phyloP scores from a whole-genome alignment of 2,797 vertebrate species.

The Typhlichthys subterraneus region DNA sequence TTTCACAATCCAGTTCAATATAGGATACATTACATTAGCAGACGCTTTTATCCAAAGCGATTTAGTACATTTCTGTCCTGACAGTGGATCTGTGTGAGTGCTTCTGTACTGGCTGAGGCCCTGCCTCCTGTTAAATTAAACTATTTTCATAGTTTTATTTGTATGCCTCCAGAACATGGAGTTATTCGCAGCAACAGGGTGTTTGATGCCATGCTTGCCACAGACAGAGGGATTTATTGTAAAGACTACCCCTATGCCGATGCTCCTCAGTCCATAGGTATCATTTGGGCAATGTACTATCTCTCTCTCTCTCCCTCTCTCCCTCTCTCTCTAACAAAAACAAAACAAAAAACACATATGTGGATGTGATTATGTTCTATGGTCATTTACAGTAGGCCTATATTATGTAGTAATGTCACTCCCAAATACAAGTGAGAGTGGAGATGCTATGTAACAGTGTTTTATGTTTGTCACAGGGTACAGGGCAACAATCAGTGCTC shows the following conservation, averaged over 20 bases:
- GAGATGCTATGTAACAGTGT: constrained; percentile 8
- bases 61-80: too few species aligned
- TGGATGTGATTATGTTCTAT: too few species aligned
- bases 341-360: too few species aligned
- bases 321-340: too few species aligned
- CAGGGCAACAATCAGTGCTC: constrained; percentile 93
- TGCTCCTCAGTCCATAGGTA: constrained; percentile 91
- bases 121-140: background rate
- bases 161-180: constrained; percentile 79
- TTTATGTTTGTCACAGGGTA: constrained; percentile 77
- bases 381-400: too few species aligned
- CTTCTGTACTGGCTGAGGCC: background rate
- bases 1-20: too few species aligned
- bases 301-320: background rate
- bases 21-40: too few species aligned
- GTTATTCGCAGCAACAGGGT: constrained; percentile 83
- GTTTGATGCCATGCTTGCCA: constrained; percentile 85
- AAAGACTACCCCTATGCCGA: constrained; percentile 86
- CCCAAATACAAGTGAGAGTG: background rate
- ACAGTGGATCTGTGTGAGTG: too few species aligned
- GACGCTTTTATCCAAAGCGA: too few species aligned
- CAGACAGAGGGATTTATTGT: constrained; percentile 87
- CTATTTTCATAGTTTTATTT: background rate
- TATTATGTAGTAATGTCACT: background rate
- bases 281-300: background rate